phyloP scores from a whole-genome alignment of 2,113 vertebrate species.

The Pandion haliaetus region DNA sequence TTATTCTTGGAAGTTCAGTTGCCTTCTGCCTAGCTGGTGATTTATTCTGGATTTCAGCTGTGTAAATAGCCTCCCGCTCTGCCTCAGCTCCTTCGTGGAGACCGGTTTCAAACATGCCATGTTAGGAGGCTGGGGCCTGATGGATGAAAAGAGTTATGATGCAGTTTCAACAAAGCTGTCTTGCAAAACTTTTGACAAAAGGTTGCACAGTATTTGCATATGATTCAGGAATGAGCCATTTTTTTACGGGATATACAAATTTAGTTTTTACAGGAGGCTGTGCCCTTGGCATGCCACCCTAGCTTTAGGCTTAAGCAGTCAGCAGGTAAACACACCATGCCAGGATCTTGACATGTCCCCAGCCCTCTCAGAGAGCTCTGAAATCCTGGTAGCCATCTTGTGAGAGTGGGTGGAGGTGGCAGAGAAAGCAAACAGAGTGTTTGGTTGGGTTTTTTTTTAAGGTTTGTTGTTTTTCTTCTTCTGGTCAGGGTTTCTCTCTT shows the following conservation, averaged over 20 bases:
- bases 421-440: slow-evolving; percentile 4
- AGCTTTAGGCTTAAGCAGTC: slow-evolving; percentile 67
- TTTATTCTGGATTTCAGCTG: slow-evolving; percentile 43
- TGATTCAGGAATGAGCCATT: slow-evolving; percentile 76
- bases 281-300: slow-evolving; percentile 65
- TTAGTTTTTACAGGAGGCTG: slow-evolving; percentile 63
- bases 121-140: slow-evolving; percentile 7
- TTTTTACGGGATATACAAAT: slow-evolving; percentile 80
- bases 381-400: slow-evolving; percentile 55
- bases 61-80: slow-evolving; percentile 21
- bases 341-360: slow-evolving; percentile 36
- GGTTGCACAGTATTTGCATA: slow-evolving; percentile 76
- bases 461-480: background rate
- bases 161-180: slow-evolving; percentile 61
- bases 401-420: background rate
- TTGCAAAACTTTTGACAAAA: slow-evolving; percentile 67
- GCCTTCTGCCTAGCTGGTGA: background rate
- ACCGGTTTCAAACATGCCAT: background rate
- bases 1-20: slow-evolving; percentile 31
- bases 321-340: slow-evolving; percentile 59
- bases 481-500: background rate
- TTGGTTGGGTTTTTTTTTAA: background rate
- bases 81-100: background rate
- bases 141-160: slow-evolving; percentile 40
- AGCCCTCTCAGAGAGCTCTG: slow-evolving; percentile 1